These are phyloP conservation scores for Onychostruthus taczanowskii DNA, from an alignment of 2,113 vertebrate species.

Conservation along the genomic window DNA sequence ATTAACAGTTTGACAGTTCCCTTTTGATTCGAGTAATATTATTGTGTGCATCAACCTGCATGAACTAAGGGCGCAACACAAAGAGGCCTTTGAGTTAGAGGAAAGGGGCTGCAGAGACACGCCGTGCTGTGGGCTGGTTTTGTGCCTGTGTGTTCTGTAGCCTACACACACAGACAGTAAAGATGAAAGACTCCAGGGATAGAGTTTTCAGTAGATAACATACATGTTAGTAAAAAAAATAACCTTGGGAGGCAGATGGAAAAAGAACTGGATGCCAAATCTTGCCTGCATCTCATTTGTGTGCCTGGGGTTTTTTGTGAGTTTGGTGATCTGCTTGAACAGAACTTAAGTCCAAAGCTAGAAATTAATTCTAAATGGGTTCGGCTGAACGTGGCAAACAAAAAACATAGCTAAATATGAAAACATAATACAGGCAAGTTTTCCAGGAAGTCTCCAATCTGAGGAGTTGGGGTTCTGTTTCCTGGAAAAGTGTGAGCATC, in stretches of 20 bases:
- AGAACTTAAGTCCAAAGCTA: not conserved
- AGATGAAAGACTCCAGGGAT: not conserved
- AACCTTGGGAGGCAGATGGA: not conserved
- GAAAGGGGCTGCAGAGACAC: not conserved
- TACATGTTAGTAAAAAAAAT: not conserved
- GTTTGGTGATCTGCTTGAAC: not conserved
- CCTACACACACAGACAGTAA: not conserved
- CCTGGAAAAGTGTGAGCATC: not conserved
- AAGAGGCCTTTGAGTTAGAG: not conserved
- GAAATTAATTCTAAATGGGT: not conserved
- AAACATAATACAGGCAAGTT: not conserved
- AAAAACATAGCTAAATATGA: not conserved
- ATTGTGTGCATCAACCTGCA: not conserved
- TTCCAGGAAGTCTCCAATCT: not conserved
- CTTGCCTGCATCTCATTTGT: not conserved
- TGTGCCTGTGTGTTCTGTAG: not conserved
- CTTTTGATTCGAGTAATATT: not conserved
- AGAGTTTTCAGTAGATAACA: not conserved
- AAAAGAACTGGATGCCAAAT: not conserved
- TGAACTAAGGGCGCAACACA: not conserved
- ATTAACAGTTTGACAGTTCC: not conserved
- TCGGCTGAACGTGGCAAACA: not conserved
- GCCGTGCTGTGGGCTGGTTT: not conserved
- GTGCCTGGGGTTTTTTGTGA: not conserved
- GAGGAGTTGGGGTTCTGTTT: not conserved